These are phyloP conservation scores for Brachyalestes nurse DNA, from an alignment of 2,797 vertebrate species.

Conservation along the genomic window DNA sequence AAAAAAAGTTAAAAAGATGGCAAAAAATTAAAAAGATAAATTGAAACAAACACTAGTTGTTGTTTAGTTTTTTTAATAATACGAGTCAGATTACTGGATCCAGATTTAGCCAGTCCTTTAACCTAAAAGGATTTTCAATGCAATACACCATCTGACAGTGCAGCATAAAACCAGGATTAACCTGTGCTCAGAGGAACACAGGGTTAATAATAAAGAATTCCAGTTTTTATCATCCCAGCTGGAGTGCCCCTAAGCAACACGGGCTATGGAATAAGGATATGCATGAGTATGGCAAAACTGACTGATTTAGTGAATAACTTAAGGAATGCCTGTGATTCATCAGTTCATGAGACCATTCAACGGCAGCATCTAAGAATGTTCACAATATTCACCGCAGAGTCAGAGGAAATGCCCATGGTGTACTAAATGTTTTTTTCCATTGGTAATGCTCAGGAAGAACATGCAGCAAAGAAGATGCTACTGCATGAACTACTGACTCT, in stretches of 20 bases:
- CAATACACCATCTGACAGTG: neutral
- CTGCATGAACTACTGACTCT: too few relatives aligned
- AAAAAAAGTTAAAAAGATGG: too few relatives aligned
- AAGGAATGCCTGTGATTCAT: neutral
- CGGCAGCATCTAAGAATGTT: neutral
- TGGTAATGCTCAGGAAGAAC: neutral
- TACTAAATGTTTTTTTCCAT: neutral
- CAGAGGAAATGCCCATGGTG: neutral
- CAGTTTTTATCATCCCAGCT: neutral
- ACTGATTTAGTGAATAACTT: neutral
- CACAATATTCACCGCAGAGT: neutral
- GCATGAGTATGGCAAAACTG: neutral
- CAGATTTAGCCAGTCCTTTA: neutral
- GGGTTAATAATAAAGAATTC: neutral
- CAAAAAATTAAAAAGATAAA: too few relatives aligned
- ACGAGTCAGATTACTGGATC: neutral
- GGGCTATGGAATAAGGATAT: neutral
- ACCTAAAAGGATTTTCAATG: neutral
- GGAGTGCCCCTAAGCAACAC: neutral
- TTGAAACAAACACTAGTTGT: too few relatives aligned
- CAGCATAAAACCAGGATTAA: neutral
- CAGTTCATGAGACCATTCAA: neutral
- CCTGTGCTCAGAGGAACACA: neutral
- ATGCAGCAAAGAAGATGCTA: neutral
- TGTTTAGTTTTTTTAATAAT: neutral